Conservation (phyloP, 2,888 invertebrate species). For the Pyrrhia umbra region DNA sequence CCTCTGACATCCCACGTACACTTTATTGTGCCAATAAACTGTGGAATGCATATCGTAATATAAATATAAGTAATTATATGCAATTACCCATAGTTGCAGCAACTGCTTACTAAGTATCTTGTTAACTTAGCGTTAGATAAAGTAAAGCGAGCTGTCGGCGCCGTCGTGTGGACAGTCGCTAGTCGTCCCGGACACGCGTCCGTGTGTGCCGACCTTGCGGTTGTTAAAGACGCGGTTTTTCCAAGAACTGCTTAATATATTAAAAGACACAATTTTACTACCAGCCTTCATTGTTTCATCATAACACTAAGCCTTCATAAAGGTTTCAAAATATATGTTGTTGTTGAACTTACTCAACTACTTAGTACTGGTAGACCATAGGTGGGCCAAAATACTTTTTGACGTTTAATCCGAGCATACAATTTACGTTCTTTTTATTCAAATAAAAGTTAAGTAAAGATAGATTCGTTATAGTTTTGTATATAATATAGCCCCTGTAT, state of each 20-base stretch:
- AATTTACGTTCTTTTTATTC: too few relatives aligned
- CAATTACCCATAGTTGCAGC: not conserved
- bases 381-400: not conserved
- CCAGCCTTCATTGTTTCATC: too few relatives aligned
- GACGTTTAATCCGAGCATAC: too few relatives aligned
- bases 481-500: not conserved
- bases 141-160: not conserved
- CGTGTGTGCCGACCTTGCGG: not conserved
- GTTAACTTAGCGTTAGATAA: not conserved
- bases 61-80: not conserved
- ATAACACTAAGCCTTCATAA: too few relatives aligned
- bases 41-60: not conserved
- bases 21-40: not conserved
- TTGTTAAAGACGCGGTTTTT: not conserved
- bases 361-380: too few relatives aligned
- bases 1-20: not conserved
- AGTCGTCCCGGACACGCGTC: constrained; percentile 1
- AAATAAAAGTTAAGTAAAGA: not conserved
- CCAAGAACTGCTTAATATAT: too few relatives aligned
- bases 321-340: too few relatives aligned
- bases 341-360: too few relatives aligned
- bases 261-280: too few relatives aligned
- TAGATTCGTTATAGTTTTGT: not conserved
- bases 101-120: not conserved
- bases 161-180: not conserved